phyloP scores from a whole-genome alignment of 2,797 vertebrate species.

The Sebastes minor region DNA sequence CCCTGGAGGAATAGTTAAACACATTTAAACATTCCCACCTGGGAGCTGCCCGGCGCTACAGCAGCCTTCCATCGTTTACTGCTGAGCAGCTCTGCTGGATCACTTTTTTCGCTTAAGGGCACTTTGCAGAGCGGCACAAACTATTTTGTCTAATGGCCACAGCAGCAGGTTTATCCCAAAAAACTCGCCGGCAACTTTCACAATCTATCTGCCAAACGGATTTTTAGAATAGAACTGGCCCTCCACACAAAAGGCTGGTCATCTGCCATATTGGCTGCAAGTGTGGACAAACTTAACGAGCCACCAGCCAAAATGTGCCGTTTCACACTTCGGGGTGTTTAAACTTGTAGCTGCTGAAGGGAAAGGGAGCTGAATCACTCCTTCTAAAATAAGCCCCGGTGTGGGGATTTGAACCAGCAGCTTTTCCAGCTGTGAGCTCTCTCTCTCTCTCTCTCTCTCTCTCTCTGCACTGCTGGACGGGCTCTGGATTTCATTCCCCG shows the following conservation, averaged over 20 bases:
- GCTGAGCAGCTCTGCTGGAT: conserved; percentile 54
- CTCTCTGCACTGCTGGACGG: not conserved
- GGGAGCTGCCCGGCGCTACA: conserved; percentile 47
- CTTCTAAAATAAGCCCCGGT: conserved; percentile 15
- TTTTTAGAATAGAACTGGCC: conserved; percentile 74
- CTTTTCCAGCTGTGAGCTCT: not conserved
- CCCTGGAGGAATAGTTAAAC: conserved; percentile 56
- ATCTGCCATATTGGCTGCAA: conserved; percentile 71
- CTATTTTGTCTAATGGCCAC: conserved; percentile 71
- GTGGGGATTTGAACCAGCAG: conserved; percentile 33
- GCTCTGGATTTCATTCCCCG: conserved; percentile 8
- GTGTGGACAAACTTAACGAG: conserved; percentile 57
- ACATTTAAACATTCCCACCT: conserved; percentile 63
- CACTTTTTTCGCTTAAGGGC: conserved; percentile 60
- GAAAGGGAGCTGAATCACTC: conserved; percentile 16
- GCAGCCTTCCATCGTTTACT: conserved; percentile 40
- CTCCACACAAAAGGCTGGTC: conserved; percentile 69
- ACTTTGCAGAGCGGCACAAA: conserved; percentile 65
- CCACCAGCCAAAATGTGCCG: conserved; percentile 50
- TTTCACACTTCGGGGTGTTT: conserved; percentile 57
- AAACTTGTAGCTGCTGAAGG: conserved; percentile 39
- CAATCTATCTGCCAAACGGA: conserved; percentile 68
- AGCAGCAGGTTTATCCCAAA: conserved; percentile 60
- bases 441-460: not conserved
- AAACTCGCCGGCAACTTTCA: conserved; percentile 64